Conservation (phyloP, 1,140 invertebrate genomes). For the Neelides sp. region DNA sequence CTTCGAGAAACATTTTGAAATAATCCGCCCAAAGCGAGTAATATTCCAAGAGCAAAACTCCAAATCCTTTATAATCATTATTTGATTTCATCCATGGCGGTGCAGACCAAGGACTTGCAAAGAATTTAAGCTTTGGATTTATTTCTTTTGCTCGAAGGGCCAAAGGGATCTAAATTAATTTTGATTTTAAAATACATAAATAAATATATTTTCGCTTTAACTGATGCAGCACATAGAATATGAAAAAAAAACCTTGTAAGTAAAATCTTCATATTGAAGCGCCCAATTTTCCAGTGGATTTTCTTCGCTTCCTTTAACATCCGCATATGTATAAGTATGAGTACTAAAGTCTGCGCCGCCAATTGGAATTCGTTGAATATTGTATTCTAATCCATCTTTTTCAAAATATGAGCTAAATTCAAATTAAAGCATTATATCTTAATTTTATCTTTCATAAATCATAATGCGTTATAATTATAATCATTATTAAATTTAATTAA, state of each 20-base stretch:
- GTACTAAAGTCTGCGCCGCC: constrained; percentile 69
- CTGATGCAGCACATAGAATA: constrained; percentile 2
- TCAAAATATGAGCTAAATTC: constrained; percentile 34
- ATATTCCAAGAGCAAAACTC: constrained; percentile 49
- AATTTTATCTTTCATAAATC: neutral
- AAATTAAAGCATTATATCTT: neutral
- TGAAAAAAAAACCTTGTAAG: constrained; percentile 43
- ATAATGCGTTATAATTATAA: neutral
- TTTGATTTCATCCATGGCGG: constrained; percentile 91
- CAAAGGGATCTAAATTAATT: constrained; percentile 46
- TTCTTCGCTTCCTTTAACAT: constrained; percentile 46
- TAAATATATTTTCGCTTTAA: neutral
- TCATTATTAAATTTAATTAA: neutral
- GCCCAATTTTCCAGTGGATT: constrained; percentile 50
- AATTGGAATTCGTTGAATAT: constrained; percentile 61
- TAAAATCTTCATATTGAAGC: constrained; percentile 49
- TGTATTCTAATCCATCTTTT: constrained; percentile 54
- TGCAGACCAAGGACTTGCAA: constrained; percentile 66
- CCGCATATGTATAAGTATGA: constrained; percentile 48
- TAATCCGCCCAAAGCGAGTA: constrained; percentile 71
- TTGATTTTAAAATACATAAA: neutral
- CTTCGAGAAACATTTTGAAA: constrained; percentile 53
- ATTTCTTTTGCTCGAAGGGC: constrained; percentile 42
- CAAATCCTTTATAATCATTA: constrained; percentile 42
- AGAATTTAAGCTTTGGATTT: constrained; percentile 40